Evolutionary conservation across 1,140 invertebrate species (phyloP).

Genomic region (Sogatella furcifera): DNA sequence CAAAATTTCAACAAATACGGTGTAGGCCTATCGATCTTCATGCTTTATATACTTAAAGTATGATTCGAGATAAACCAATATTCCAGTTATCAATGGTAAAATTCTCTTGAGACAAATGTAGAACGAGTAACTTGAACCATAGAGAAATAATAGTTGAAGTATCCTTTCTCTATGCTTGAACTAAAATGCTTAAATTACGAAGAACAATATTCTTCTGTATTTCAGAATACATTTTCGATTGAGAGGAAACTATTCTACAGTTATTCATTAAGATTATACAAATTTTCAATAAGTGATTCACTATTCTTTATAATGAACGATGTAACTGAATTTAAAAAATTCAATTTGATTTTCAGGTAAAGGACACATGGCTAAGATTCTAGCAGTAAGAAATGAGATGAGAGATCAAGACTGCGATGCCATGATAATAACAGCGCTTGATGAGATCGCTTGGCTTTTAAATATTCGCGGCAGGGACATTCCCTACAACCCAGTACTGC

Average conservation of each 20-base stretch:
- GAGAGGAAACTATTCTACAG: neutral
- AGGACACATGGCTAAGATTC: constrained; percentile 62
- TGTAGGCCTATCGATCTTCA: too few relatives aligned
- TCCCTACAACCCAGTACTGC: constrained; percentile 74
- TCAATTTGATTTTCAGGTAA: constrained; percentile 37
- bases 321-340: too few relatives aligned
- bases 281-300: neutral
- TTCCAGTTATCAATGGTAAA: too few relatives aligned
- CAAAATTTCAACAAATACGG: too few relatives aligned
- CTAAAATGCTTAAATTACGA: too few relatives aligned
- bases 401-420: constrained; percentile 53
- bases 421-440: constrained; percentile 76
- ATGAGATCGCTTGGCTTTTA: constrained; percentile 89
- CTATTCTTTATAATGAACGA: too few relatives aligned
- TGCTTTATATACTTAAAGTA: too few relatives aligned
- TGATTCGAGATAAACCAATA: too few relatives aligned
- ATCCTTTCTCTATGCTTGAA: too few relatives aligned
- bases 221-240: neutral
- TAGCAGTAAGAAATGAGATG: constrained; percentile 52
- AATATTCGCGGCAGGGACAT: constrained; percentile 91
- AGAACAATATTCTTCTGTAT: neutral
- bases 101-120: too few relatives aligned
- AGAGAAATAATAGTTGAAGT: too few relatives aligned
- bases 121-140: too few relatives aligned
- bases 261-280: neutral